phyloP scores from a whole-genome alignment of 2,113 vertebrate species.

The Gymnogyps californianus region DNA sequence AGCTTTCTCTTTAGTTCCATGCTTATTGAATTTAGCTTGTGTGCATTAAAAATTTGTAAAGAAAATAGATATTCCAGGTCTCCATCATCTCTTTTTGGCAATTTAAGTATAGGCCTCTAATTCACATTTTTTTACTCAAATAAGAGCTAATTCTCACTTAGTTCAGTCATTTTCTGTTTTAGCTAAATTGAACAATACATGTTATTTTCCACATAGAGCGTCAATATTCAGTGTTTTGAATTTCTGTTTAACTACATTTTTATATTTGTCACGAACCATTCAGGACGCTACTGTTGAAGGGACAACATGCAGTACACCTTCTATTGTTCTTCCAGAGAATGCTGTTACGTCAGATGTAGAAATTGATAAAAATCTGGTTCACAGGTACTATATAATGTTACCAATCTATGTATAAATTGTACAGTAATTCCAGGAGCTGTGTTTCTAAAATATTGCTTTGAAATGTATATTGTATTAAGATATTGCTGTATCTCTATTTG shows the following conservation, averaged over 20 bases:
- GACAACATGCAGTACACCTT: slow-evolving; percentile 73
- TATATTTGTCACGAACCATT: slow-evolving; percentile 44
- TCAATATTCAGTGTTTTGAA: neutral
- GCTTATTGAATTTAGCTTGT: neutral
- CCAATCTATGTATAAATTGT: neutral
- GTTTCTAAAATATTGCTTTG: neutral
- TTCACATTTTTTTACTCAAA: neutral
- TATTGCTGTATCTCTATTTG: neutral
- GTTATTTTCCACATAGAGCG: neutral
- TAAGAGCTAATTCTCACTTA: neutral
- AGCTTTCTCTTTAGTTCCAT: neutral
- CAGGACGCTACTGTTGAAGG: slow-evolving; percentile 73
- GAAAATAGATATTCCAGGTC: neutral
- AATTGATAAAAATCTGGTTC: slow-evolving; percentile 63
- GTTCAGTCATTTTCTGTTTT: neutral
- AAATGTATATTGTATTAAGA: neutral
- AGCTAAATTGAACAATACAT: neutral
- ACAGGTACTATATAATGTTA: slow-evolving; percentile 63
- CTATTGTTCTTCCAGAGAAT: slow-evolving; percentile 86
- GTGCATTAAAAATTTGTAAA: neutral
- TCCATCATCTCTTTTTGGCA: neutral
- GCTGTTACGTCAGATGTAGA: slow-evolving; percentile 70
- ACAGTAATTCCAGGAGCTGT: neutral
- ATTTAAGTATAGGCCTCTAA: neutral
- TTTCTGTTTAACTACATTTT: slow-evolving; percentile 28